These are phyloP conservation scores for Neodiprion virginianus DNA, from an alignment of 1,140 invertebrate species.

Conservation along the genomic window DNA sequence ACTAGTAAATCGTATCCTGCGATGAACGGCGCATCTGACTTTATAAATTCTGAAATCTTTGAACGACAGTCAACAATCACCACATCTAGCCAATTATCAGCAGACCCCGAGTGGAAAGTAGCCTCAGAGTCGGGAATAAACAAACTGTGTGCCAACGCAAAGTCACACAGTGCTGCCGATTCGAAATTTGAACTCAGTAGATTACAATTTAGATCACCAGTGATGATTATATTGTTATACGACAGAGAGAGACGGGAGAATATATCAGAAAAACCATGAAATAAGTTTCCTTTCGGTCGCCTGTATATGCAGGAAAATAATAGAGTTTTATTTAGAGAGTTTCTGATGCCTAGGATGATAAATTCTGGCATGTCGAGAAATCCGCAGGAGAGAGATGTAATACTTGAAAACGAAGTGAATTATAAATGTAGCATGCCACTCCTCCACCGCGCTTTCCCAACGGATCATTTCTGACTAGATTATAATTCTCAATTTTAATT, in stretches of 20 bases:
- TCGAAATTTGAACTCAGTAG: neutral
- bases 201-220: constrained; percentile 1
- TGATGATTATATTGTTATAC: neutral
- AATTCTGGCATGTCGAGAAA: neutral
- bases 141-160: neutral
- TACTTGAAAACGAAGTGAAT: neutral
- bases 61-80: neutral
- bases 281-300: neutral
- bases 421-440: neutral
- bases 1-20: neutral
- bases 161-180: neutral
- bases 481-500: neutral
- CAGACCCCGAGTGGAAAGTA: neutral
- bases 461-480: neutral
- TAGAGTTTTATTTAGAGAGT: neutral
- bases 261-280: neutral
- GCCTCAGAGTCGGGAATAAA: neutral
- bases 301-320: neutral
- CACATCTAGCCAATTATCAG: neutral
- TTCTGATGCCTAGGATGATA: neutral
- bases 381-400: neutral
- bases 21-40: constrained; percentile 3
- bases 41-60: neutral
- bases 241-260: neutral
- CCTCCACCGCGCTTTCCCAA: neutral